Evolutionary conservation across 2,797 vertebrate genomes (phyloP).

Genomic region (Tarsius wallacei): DNA sequence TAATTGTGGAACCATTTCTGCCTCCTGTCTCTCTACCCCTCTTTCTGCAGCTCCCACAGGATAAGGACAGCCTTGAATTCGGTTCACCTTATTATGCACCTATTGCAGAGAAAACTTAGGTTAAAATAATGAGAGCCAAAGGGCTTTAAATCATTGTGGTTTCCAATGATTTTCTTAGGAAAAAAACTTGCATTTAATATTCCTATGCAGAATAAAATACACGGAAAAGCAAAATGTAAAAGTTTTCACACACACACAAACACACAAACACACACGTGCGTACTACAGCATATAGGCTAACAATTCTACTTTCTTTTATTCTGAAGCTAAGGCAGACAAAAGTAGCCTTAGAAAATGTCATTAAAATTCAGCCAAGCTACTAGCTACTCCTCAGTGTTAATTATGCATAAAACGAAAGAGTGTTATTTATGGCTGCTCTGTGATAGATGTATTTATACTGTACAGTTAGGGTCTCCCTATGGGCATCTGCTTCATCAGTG

Average conservation of each 20-base stretch:
- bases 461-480: slow-evolving; percentile 61
- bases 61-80: not conserved
- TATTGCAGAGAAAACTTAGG: not conserved
- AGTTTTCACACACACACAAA: not conserved
- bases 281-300: not conserved
- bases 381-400: slow-evolving; percentile 86
- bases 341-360: slow-evolving; percentile 78
- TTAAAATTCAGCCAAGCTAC: slow-evolving; percentile 86
- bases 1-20: not conserved
- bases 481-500: slow-evolving; percentile 74
- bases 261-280: not conserved
- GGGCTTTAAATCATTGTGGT: not conserved
- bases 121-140: slow-evolving; percentile 4
- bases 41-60: not conserved
- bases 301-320: slow-evolving; percentile 59
- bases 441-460: slow-evolving; percentile 83
- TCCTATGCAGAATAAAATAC: not conserved
- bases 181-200: not conserved
- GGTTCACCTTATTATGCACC: not conserved
- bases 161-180: not conserved
- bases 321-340: slow-evolving; percentile 79
- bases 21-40: not conserved
- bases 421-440: slow-evolving; percentile 86
- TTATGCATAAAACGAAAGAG: slow-evolving; percentile 88
- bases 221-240: not conserved